Percentiles rank a stretch among this genome's conserved stretches.
Evolutionary conservation across 2,797 vertebrate species (phyloP).

Genomic region (Urosaurus nigricauda): DNA sequence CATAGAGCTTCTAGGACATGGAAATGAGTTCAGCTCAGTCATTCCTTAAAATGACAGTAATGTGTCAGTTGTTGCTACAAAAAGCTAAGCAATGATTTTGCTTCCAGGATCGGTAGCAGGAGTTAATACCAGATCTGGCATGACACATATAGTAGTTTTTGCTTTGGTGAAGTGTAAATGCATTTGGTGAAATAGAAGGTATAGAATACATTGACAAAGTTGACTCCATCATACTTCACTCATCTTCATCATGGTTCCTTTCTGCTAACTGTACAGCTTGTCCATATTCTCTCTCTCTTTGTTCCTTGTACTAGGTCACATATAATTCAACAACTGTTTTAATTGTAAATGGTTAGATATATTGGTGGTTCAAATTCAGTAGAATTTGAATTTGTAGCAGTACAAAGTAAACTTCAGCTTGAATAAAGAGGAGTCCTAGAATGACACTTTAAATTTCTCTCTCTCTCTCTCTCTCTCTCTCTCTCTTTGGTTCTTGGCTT

Average conservation of each 20-base stretch:
- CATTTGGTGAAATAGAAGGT: not conserved
- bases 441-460: slow-evolving; percentile 65
- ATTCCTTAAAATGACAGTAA: not conserved
- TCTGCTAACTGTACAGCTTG: not conserved
- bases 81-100: not conserved
- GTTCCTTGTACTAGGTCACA: not conserved
- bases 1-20: not conserved
- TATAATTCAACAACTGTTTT: slow-evolving; percentile 9
- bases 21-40: not conserved
- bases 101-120: not conserved
- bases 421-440: accelerated
- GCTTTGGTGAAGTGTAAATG: not conserved
- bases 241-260: not conserved
- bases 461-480: too few relatives aligned
- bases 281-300: not conserved
- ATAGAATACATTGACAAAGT: not conserved
- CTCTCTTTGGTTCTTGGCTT: slow-evolving; percentile 28
- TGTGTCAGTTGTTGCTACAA: not conserved
- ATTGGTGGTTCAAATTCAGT: not conserved
- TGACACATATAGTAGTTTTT: not conserved
- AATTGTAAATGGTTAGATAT: not conserved
- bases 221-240: not conserved
- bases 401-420: too few relatives aligned
- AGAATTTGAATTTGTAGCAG: too few relatives aligned
- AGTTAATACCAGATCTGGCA: not conserved